These are phyloP conservation scores for Festucalex cinctus DNA, from an alignment of 2,113 vertebrate species.

Conservation along the genomic window DNA sequence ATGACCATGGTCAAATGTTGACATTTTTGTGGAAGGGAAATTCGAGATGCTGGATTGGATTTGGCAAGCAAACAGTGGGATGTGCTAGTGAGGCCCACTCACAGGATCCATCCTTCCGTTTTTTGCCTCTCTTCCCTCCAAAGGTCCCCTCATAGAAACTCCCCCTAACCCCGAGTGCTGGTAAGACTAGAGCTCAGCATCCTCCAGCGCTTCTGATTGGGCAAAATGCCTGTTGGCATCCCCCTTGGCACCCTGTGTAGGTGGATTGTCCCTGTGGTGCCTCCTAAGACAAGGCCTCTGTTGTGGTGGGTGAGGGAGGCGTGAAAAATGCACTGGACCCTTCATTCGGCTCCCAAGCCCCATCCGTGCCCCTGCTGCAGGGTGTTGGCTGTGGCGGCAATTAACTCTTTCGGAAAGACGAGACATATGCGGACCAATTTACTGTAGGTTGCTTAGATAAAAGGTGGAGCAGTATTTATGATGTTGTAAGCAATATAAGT, in stretches of 20 bases:
- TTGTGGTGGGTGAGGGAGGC: slow-evolving; percentile 67
- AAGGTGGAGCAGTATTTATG: neutral
- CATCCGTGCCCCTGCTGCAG: slow-evolving; percentile 42
- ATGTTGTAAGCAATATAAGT: too few species aligned
- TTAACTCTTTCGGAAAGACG: slow-evolving; percentile 23
- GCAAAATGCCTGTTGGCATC: slow-evolving; percentile 56
- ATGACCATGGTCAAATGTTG: slow-evolving; percentile 12
- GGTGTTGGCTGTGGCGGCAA: slow-evolving; percentile 24
- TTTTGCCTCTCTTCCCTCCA: slow-evolving; percentile 16
- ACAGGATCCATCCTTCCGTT: slow-evolving; percentile 34
- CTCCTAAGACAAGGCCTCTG: slow-evolving; percentile 63
- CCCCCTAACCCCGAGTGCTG: slow-evolving; percentile 24
- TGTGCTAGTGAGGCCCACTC: slow-evolving; percentile 42
- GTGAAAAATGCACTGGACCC: slow-evolving; percentile 63
- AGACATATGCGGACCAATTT: neutral
- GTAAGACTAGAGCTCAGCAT: slow-evolving; percentile 39
- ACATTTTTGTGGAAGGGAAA: slow-evolving; percentile 16
- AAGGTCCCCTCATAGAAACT: slow-evolving; percentile 33
- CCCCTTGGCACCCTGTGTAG: slow-evolving; percentile 55
- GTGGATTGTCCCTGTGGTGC: slow-evolving; percentile 62
- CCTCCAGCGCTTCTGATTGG: slow-evolving; percentile 59
- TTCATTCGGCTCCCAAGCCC: slow-evolving; percentile 58
- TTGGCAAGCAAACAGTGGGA: slow-evolving; percentile 33
- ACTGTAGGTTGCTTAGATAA: neutral
- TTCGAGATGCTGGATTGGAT: neutral